These are phyloP conservation scores for Hemichromis elongatus DNA, from an alignment of 2,113 vertebrate genomes.

Conservation along the genomic window DNA sequence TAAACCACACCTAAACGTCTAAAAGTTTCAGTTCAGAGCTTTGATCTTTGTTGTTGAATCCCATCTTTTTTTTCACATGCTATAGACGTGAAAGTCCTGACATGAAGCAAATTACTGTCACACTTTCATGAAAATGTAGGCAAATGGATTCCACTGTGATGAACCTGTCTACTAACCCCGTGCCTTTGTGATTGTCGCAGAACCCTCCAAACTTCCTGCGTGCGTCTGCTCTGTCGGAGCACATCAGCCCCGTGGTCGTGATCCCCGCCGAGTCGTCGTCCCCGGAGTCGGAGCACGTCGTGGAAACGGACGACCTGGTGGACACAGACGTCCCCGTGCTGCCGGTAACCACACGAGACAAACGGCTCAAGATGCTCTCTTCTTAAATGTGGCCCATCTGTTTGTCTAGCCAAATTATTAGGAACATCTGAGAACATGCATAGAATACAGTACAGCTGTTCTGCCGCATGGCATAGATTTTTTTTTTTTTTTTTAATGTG, in stretches of 20 bases:
- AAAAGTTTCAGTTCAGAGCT: background rate
- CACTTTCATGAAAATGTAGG: background rate
- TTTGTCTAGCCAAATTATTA: background rate
- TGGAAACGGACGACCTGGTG: slow-evolving; percentile 87
- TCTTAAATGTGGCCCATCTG: background rate
- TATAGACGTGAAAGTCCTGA: background rate
- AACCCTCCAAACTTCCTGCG: slow-evolving; percentile 96
- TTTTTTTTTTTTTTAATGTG: background rate
- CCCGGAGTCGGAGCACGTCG: slow-evolving; percentile 87
- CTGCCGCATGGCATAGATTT: background rate
- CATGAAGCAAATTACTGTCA: background rate
- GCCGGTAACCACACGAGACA: slow-evolving; percentile 69
- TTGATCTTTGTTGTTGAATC: background rate
- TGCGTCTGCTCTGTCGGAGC: slow-evolving; percentile 92
- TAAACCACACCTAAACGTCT: background rate
- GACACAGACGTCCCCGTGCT: slow-evolving; percentile 82
- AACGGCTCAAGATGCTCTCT: background rate
- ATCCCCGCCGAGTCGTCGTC: slow-evolving; percentile 88
- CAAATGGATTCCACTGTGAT: background rate
- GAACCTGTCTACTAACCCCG: background rate
- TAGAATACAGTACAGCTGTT: background rate
- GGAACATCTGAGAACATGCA: background rate
- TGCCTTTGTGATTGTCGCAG: slow-evolving; percentile 57
- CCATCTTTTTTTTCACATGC: background rate
- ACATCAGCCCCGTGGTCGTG: slow-evolving; percentile 97